Conservation (phyloP, 1,140 invertebrate genomes). For the Drosophila aff. region DNA sequence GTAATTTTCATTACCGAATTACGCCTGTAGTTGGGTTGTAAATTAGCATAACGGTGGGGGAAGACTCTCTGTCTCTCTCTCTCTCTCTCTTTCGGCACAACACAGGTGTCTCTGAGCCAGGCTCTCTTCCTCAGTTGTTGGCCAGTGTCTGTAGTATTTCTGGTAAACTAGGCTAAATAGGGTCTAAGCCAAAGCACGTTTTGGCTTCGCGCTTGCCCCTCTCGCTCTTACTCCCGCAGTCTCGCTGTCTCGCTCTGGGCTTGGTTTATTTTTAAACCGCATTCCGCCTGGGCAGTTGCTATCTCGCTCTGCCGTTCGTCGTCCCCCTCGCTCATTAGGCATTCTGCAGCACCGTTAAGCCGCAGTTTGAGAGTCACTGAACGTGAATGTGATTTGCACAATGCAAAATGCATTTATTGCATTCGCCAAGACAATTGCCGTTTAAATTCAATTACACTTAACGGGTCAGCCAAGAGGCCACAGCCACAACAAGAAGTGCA, state of each 20-base stretch:
- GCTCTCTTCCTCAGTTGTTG: slow-evolving; percentile 35
- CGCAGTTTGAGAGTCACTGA: slow-evolving; percentile 58
- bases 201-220: slow-evolving; percentile 42
- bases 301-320: slow-evolving; percentile 24
- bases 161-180: slow-evolving; percentile 80
- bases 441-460: slow-evolving; percentile 76
- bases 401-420: slow-evolving; percentile 52
- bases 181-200: slow-evolving; percentile 80
- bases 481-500: slow-evolving; percentile 34
- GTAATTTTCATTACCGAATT: slow-evolving; percentile 20
- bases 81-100: slow-evolving; percentile 17
- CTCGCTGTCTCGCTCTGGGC: slow-evolving; percentile 38
- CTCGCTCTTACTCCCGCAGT: slow-evolving; percentile 3
- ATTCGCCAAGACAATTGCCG: slow-evolving; percentile 64
- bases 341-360: slow-evolving; percentile 62
- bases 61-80: slow-evolving; percentile 13
- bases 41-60: slow-evolving; percentile 62
- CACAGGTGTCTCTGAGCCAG: slow-evolving; percentile 65
- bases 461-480: slow-evolving; percentile 59
- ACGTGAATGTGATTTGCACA: slow-evolving; percentile 36
- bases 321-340: slow-evolving; percentile 33
- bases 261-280: slow-evolving; percentile 81
- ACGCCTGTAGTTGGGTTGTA: slow-evolving; percentile 16
- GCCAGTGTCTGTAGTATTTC: slow-evolving; percentile 25
- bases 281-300: slow-evolving; percentile 65